Evolutionary conservation across 2,113 vertebrate genomes (phyloP).

Genomic region (Callipepla californica): DNA sequence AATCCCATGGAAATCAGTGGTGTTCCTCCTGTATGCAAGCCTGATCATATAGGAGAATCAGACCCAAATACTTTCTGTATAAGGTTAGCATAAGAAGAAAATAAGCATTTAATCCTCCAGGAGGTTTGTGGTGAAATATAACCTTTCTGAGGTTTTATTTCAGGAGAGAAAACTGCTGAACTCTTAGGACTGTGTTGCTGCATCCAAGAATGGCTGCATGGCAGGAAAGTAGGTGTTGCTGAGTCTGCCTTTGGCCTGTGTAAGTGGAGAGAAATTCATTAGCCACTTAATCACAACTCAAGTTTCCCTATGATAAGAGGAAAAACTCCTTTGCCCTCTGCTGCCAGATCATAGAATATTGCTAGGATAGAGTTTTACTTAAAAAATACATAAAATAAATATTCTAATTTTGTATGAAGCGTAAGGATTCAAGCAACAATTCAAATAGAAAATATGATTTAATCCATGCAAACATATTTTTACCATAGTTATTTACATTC

Average conservation of each 20-base stretch:
- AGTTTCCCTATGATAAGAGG: not conserved
- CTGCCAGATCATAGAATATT: not conserved
- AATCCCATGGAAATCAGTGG: not conserved
- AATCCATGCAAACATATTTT: not conserved
- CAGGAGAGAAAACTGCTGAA: not conserved
- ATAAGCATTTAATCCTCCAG: not conserved
- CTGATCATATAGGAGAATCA: not conserved
- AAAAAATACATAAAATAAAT: not conserved
- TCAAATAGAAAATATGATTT: not conserved
- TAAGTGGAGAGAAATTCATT: not conserved
- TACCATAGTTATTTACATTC: not conserved
- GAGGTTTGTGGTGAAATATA: not conserved
- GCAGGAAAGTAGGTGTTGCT: not conserved
- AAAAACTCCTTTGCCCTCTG: not conserved
- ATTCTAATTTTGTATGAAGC: not conserved
- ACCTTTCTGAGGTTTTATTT: not conserved
- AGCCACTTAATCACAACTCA: not conserved
- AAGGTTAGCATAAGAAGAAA: not conserved
- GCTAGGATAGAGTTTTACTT: not conserved
- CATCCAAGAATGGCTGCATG: not conserved
- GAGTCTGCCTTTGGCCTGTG: not conserved
- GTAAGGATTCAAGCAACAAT: not conserved
- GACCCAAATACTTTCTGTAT: not conserved
- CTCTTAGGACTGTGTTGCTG: not conserved
- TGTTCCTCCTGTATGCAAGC: accelerated